Conservation (phyloP, 2,888 invertebrate genomes). For the Folsomia manolachei region DNA sequence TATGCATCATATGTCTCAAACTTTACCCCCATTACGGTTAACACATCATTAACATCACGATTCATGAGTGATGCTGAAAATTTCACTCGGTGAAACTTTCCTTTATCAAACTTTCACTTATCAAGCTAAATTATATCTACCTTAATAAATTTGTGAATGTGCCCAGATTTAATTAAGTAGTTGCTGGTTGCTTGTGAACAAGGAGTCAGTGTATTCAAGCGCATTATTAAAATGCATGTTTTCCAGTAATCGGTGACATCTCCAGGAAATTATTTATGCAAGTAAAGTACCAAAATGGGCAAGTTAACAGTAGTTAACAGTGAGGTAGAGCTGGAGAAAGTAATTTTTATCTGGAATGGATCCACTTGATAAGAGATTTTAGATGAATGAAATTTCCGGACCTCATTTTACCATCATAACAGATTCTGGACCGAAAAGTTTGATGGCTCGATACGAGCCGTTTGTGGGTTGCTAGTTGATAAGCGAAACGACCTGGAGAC, state of each 20-base stretch:
- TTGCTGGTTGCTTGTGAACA: not conserved
- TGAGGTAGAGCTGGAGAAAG: not conserved
- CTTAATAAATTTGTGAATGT: not conserved
- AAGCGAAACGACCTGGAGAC: not conserved
- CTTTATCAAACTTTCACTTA: not conserved
- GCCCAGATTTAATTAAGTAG: not conserved
- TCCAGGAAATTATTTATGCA: not conserved
- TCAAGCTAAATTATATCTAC: not conserved
- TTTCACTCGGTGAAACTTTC: not conserved
- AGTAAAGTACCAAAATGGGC: not conserved
- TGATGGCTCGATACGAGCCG: too few species aligned
- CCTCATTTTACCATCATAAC: not conserved
- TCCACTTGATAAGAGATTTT: not conserved
- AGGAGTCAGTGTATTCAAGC: not conserved
- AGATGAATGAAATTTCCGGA: not conserved
- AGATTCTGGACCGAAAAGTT: too few species aligned
- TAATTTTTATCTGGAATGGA: not conserved
- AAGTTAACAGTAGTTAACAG: too few species aligned
- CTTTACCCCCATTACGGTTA: not conserved
- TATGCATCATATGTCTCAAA: not conserved
- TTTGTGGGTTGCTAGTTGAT: not conserved
- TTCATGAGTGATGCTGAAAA: not conserved
- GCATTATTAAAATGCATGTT: not conserved
- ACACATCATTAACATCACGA: slow-evolving; percentile 1
- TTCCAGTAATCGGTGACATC: not conserved